Conservation (phyloP, 2,888 invertebrate species). For the Odontothrips loti region DNA sequence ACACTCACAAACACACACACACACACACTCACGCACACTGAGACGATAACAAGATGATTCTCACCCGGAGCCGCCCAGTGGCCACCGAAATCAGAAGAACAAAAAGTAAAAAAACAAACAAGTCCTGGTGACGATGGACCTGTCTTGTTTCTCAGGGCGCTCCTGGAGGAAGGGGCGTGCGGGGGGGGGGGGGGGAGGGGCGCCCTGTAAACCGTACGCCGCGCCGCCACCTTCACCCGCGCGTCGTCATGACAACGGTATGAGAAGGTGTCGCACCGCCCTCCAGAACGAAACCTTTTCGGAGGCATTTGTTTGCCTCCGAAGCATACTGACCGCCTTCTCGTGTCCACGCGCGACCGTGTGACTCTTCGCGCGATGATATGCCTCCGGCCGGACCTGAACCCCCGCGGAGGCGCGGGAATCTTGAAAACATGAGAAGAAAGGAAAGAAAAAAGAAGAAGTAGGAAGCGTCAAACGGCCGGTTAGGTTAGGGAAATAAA, state of each 20-base stretch:
- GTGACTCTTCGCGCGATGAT: too few species aligned
- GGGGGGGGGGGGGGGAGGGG: background rate
- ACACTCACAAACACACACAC: background rate
- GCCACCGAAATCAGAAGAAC: too few species aligned
- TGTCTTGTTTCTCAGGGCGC: background rate
- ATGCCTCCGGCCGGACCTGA: too few species aligned
- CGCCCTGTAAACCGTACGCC: background rate
- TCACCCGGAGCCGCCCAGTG: conserved; percentile 2
- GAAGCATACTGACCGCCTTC: too few species aligned
- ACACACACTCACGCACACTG: background rate
- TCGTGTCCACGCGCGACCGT: too few species aligned
- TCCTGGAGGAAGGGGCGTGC: background rate
- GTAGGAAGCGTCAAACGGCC: too few species aligned
- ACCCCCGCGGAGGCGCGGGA: too few species aligned
- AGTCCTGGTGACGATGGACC: background rate
- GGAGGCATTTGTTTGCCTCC: background rate
- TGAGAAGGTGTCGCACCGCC: too few species aligned
- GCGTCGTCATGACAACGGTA: background rate
- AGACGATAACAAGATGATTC: conserved; percentile 20
- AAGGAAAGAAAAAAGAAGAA: background rate
- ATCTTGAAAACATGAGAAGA: background rate
- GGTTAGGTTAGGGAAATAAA: too few species aligned
- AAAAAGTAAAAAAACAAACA: background rate
- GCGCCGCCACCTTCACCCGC: background rate
- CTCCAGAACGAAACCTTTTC: too few species aligned